phyloP scores from a whole-genome alignment of 2,797 vertebrate species.

The Oreochromis grahami region DNA sequence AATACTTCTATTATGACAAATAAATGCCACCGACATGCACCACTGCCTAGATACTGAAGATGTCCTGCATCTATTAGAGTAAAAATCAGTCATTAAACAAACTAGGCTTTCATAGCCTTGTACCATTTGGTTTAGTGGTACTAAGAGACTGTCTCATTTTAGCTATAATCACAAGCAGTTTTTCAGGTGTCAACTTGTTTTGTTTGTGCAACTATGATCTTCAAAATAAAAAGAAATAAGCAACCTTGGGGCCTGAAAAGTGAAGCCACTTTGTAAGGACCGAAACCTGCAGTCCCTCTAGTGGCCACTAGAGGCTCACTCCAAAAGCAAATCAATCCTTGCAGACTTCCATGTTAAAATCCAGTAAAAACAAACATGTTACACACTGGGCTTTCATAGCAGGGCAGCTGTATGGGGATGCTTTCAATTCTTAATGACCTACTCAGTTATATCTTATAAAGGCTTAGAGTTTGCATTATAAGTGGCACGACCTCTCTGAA shows the following conservation, averaged over 20 bases:
- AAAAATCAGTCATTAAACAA: neutral
- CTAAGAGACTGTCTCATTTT: neutral
- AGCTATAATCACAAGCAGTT: neutral
- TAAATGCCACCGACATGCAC: neutral
- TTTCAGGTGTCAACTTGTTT: neutral
- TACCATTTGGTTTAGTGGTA: neutral
- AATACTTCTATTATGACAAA: neutral
- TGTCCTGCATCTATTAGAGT: neutral
- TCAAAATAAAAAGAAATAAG: neutral
- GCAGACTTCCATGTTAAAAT: accelerated
- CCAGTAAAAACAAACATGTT: neutral
- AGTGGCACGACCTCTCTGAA: neutral
- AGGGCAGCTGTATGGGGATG: neutral
- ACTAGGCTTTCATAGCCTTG: neutral
- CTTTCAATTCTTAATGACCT: neutral
- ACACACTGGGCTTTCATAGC: neutral
- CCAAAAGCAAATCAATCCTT: neutral
- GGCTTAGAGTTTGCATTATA: neutral
- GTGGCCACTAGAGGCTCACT: neutral
- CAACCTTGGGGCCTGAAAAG: neutral
- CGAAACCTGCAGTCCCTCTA: neutral
- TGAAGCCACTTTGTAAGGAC: neutral
- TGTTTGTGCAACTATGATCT: neutral
- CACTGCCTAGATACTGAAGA: neutral
- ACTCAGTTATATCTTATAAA: neutral